A percentile compares a stretch with the other conserved stretches of the same genome.
Conservation (phyloP, 1,140 invertebrate genomes). For the Goniozus legneri region DNA sequence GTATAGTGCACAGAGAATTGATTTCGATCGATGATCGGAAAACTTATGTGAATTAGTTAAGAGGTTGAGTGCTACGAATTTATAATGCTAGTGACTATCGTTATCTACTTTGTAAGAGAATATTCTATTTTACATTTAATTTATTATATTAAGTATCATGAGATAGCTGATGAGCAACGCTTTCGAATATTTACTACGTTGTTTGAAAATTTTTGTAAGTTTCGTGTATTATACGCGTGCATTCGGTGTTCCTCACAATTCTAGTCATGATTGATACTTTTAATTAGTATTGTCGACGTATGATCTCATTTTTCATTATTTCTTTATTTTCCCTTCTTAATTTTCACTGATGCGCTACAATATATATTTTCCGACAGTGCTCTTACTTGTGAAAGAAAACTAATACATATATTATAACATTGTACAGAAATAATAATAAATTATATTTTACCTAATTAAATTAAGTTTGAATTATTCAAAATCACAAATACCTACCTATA, state of each 20-base stretch:
- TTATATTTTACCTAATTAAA: slow-evolving; percentile 51
- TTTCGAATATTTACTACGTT: background rate
- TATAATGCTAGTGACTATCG: slow-evolving; percentile 24
- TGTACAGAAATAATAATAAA: slow-evolving; percentile 51
- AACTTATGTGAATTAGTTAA: too few relatives aligned
- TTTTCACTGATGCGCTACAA: background rate
- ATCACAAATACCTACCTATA: too few relatives aligned
- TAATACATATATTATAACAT: slow-evolving; percentile 24
- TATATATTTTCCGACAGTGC: slow-evolving; percentile 33
- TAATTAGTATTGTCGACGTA: slow-evolving; percentile 36
- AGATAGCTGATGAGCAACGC: too few relatives aligned
- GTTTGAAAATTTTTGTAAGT: background rate
- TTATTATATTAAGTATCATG: background rate
- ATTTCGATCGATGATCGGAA: too few relatives aligned
- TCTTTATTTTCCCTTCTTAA: slow-evolving; percentile 1
- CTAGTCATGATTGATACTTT: slow-evolving; percentile 41
- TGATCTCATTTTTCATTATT: slow-evolving; percentile 37
- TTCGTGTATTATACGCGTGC: slow-evolving; percentile 12
- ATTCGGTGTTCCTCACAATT: slow-evolving; percentile 40
- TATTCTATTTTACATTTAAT: slow-evolving; percentile 27
- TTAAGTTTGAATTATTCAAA: too few relatives aligned
- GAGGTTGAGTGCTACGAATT: too few relatives aligned
- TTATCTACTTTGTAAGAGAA: slow-evolving; percentile 51
- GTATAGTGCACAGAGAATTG: too few relatives aligned
- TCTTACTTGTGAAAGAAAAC: slow-evolving; percentile 31